phyloP scores from a whole-genome alignment of 2,113 vertebrate genomes.

The Chitala chitala region DNA sequence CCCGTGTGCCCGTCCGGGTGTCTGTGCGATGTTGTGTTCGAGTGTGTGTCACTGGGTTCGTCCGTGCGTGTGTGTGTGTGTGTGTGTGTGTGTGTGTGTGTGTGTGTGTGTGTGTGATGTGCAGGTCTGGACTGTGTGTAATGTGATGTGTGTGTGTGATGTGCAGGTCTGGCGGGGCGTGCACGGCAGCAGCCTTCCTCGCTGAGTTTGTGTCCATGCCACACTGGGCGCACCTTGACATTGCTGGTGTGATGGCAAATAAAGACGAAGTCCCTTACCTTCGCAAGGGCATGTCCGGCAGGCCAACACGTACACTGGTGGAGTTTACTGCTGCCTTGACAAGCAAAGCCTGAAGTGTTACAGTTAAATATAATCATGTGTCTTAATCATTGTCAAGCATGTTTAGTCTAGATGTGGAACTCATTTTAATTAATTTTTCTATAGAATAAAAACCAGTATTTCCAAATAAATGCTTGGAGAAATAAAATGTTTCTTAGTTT shows the following conservation, averaged over 20 bases:
- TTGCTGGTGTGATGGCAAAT: constrained; percentile 92
- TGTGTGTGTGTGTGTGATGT: too few relatives aligned
- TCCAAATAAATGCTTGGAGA: background rate
- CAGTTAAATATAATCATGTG: background rate
- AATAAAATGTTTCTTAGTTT: too few relatives aligned
- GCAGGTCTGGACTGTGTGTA: too few relatives aligned
- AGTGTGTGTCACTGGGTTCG: too few relatives aligned
- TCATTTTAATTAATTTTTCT: background rate
- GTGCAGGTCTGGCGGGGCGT: constrained; percentile 82
- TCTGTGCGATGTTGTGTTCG: too few relatives aligned
- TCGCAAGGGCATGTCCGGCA: constrained; percentile 89
- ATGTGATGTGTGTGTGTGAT: background rate
- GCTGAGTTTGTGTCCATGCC: constrained; percentile 80
- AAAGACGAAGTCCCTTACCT: constrained; percentile 91
- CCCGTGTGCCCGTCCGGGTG: too few relatives aligned
- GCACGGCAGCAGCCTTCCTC: constrained; percentile 92
- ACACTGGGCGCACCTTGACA: constrained; percentile 94
- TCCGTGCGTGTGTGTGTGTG: too few relatives aligned
- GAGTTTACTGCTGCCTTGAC: constrained; percentile 75
- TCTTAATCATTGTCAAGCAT: background rate
- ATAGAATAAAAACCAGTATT: background rate
- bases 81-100: too few relatives aligned
- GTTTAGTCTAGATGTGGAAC: background rate
- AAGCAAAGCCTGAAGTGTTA: constrained; percentile 46
- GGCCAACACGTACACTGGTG: constrained; percentile 83